These are phyloP conservation scores for Pangasius larnaudii DNA, from an alignment of 2,797 vertebrate species.

Conservation along the genomic window DNA sequence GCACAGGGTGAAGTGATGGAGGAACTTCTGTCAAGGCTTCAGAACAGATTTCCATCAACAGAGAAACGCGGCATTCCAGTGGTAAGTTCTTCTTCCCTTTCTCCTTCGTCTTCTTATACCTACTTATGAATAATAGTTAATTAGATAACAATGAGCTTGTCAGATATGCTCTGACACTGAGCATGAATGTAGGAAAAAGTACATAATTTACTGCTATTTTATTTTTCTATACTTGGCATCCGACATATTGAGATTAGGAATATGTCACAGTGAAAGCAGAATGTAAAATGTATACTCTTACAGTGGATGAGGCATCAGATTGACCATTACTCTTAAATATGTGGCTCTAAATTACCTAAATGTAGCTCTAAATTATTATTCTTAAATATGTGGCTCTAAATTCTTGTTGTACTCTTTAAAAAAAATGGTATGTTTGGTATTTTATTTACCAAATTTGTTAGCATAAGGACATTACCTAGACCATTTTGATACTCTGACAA, in stretches of 20 bases:
- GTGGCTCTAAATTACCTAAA: neutral
- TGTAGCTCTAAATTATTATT: neutral
- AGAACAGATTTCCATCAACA: slow-evolving; percentile 62
- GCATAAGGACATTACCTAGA: neutral
- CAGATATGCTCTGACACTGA: neutral
- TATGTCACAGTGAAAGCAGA: neutral
- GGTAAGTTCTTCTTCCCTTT: slow-evolving; percentile 60
- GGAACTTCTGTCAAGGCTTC: slow-evolving; percentile 71
- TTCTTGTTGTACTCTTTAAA: neutral
- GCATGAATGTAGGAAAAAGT: neutral
- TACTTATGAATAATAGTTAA: neutral
- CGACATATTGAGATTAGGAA: neutral
- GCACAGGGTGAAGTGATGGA: slow-evolving; percentile 76
- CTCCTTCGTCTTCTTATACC: neutral
- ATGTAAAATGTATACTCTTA: neutral
- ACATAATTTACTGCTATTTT: neutral
- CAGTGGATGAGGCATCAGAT: neutral
- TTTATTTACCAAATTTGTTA: neutral
- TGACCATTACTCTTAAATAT: neutral
- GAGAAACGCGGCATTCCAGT: slow-evolving; percentile 78
- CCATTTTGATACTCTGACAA: neutral
- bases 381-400: too few relatives aligned
- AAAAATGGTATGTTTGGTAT: neutral
- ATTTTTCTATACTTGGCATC: neutral
- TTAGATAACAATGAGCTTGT: neutral